These are phyloP conservation scores for Platycheirus rosarum DNA, from an alignment of 2,888 invertebrate genomes.

Conservation along the genomic window DNA sequence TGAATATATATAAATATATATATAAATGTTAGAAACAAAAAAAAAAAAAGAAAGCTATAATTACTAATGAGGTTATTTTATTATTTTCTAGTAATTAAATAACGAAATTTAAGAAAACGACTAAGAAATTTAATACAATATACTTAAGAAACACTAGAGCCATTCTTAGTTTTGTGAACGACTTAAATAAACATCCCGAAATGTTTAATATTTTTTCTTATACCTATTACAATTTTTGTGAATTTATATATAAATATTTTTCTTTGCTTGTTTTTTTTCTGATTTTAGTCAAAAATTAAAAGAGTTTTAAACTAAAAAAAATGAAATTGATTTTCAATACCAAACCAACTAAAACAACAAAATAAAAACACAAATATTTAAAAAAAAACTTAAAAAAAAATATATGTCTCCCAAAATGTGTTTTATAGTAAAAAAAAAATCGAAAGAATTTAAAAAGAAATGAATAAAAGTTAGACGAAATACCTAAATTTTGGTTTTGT, in stretches of 20 bases:
- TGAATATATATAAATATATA: conserved; percentile 55
- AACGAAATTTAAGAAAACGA: conserved; percentile 59
- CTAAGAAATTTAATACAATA: conserved; percentile 12
- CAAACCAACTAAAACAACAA: conserved; percentile 26
- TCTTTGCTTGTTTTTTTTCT: conserved; percentile 21
- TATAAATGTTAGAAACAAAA: conserved; percentile 60
- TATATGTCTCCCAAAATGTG: conserved; percentile 67
- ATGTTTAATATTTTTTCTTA: conserved; percentile 32
- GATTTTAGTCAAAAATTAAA: conserved; percentile 54
- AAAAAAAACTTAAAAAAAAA: conserved; percentile 24
- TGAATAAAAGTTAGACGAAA: conserved; percentile 65
- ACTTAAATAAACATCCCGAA: conserved; percentile 41
- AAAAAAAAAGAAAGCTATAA: conserved; percentile 1
- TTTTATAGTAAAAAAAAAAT: conserved; percentile 60
- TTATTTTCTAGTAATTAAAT: conserved; percentile 29
- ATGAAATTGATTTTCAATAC: conserved; percentile 47
- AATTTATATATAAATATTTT: conserved; percentile 23
- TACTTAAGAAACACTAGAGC: background rate
- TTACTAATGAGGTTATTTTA: conserved; percentile 47
- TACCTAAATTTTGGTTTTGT: background rate
- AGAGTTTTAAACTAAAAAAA: conserved; percentile 62
- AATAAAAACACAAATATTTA: conserved; percentile 50
- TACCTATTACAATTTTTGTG: conserved; percentile 17
- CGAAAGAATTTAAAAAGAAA: conserved; percentile 41
- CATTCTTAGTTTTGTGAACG: background rate